phyloP scores from a whole-genome alignment of 2,113 vertebrate species.

The Petroica traversi region DNA sequence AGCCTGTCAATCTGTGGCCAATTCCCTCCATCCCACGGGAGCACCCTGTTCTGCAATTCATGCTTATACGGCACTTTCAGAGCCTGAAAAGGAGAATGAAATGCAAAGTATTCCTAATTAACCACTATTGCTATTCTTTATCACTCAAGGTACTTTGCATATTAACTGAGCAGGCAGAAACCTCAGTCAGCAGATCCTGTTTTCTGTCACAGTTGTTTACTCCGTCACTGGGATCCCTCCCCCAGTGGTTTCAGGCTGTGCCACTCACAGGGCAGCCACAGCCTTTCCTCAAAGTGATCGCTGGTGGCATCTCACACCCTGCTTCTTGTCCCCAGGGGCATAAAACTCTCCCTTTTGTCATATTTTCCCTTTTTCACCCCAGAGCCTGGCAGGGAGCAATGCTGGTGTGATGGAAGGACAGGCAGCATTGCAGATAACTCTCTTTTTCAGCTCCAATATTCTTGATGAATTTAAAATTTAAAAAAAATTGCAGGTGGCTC shows the following conservation, averaged over 20 bases:
- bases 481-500: background rate
- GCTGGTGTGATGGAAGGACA: background rate
- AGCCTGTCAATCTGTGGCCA: background rate
- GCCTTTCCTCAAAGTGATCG: background rate
- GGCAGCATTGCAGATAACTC: background rate
- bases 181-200: background rate
- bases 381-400: background rate
- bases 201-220: background rate
- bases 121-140: background rate
- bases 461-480: background rate
- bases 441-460: background rate
- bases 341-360: background rate
- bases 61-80: background rate
- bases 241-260: background rate
- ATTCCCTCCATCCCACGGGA: background rate
- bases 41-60: background rate
- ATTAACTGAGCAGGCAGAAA: slow-evolving; percentile 9
- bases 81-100: background rate
- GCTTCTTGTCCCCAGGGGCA: background rate
- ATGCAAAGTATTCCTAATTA: background rate
- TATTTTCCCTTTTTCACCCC: background rate
- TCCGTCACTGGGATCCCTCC: background rate
- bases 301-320: background rate
- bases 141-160: background rate
- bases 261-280: background rate